Evolutionary conservation across 2,797 vertebrate genomes (phyloP).

Genomic region (Vireo griseus): DNA sequence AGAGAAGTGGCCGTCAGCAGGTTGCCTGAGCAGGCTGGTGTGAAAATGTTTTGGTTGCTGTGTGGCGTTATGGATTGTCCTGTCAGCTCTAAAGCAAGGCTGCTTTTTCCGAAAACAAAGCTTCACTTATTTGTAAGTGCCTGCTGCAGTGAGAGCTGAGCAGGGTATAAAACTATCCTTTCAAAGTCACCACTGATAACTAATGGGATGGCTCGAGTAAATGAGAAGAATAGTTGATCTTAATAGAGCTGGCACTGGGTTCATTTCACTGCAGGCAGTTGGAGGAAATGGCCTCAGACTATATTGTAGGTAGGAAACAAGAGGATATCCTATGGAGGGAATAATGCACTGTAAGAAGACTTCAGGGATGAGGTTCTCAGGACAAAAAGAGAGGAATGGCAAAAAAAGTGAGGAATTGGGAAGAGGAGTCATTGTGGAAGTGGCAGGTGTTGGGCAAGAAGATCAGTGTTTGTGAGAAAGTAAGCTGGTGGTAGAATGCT

Average conservation of each 20-base stretch:
- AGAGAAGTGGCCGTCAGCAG: background rate
- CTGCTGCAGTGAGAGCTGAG: constrained; percentile 66
- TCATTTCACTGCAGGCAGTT: constrained; percentile 35
- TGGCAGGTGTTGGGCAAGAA: background rate
- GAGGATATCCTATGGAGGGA: background rate
- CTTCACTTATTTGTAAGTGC: constrained; percentile 32
- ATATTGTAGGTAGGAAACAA: background rate
- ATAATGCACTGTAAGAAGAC: background rate
- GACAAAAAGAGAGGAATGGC: background rate
- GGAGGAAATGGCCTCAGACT: constrained; percentile 12
- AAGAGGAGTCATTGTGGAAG: background rate
- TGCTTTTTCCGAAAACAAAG: constrained; percentile 49
- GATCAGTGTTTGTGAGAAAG: background rate
- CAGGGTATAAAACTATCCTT: constrained; percentile 57
- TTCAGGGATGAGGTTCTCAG: background rate
- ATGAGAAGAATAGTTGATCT: constrained; percentile 55
- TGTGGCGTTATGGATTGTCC: constrained; percentile 15
- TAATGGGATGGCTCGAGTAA: constrained; percentile 42
- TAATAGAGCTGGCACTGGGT: constrained; percentile 33
- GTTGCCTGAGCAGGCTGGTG: background rate
- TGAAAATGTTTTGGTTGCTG: background rate
- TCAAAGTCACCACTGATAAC: constrained; percentile 56
- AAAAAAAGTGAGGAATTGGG: background rate
- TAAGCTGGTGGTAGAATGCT: background rate
- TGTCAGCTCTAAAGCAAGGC: constrained; percentile 46